These are phyloP conservation scores for Archaeoteleia sp. DNA, from an alignment of 2,888 invertebrate species.

Conservation along the genomic window DNA sequence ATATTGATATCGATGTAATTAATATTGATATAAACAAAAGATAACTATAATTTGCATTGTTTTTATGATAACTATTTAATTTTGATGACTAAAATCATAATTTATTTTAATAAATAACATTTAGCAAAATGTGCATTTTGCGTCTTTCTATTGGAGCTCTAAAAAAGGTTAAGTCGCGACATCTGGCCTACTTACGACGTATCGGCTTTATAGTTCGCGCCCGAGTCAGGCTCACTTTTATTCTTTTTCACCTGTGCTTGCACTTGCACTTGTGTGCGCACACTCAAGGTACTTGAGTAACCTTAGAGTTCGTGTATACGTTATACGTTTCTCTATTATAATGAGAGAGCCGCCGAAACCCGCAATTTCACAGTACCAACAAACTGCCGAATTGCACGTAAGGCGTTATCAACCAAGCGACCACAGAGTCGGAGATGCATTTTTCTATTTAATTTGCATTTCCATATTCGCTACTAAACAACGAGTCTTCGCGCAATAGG, in stretches of 20 bases:
- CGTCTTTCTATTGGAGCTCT: conserved; percentile 1
- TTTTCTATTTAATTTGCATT: conserved; percentile 35
- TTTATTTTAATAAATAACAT: too few species aligned
- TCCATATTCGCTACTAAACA: conserved; percentile 11
- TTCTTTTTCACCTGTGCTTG: conserved; percentile 28
- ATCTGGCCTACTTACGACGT: conserved; percentile 43
- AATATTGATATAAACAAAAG: too few species aligned
- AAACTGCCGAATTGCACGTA: conserved; percentile 45
- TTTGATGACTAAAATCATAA: too few species aligned
- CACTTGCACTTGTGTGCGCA: conserved; percentile 21
- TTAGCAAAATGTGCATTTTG: neutral
- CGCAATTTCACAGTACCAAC: conserved; percentile 35
- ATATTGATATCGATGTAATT: too few species aligned
- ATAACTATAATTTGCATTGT: too few species aligned
- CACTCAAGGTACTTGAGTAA: conserved; percentile 18
- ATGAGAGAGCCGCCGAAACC: conserved; percentile 25
- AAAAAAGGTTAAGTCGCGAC: conserved; percentile 25
- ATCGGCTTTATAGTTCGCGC: conserved; percentile 36
- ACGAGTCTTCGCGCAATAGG: conserved; percentile 15
- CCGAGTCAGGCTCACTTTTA: conserved; percentile 40
- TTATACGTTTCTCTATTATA: conserved; percentile 32
- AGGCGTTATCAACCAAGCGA: conserved; percentile 21
- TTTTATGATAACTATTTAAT: too few species aligned
- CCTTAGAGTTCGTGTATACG: conserved; percentile 13
- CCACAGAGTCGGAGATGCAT: conserved; percentile 16